A percentile compares a stretch with the other conserved stretches of the same genome.
Conservation (phyloP, 2,797 vertebrate genomes). For the Dendrocincla tyrannina region DNA sequence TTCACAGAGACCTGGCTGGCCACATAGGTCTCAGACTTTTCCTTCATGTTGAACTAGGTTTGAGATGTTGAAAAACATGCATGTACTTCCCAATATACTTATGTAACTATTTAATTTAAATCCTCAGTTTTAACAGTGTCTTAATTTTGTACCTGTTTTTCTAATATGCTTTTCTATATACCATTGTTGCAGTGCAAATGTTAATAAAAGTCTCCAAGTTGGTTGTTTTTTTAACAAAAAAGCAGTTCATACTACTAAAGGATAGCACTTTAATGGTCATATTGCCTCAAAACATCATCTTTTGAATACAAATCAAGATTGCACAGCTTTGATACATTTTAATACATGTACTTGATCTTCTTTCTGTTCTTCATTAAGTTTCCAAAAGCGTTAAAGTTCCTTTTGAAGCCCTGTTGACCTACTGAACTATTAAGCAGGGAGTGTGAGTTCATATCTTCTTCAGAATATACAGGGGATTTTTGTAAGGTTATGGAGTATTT, state of each 20-base stretch:
- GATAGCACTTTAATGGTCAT: not conserved
- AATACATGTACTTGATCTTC: not conserved
- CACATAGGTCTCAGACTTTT: not conserved
- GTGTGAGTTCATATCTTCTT: not conserved
- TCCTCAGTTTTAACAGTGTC: not conserved
- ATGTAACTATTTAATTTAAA: not conserved
- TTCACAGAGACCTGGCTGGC: not conserved
- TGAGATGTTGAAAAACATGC: not conserved
- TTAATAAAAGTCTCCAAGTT: not conserved
- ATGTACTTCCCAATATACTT: not conserved
- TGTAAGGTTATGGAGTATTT: not conserved
- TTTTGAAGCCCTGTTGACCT: not conserved
- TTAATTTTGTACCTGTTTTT: not conserved
- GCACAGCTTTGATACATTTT: not conserved
- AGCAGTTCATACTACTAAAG: not conserved
- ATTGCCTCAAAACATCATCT: not conserved
- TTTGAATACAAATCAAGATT: not conserved
- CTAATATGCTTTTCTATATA: not conserved
- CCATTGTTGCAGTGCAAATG: not conserved
- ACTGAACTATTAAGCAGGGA: not conserved
- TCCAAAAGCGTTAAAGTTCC: not conserved
- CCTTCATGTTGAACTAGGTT: not conserved
- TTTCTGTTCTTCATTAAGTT: not conserved
- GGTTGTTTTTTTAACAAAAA: not conserved
- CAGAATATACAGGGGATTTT: not conserved